These are phyloP conservation scores for Epicampocera succincta DNA, from an alignment of 2,888 invertebrate species.

Conservation along the genomic window DNA sequence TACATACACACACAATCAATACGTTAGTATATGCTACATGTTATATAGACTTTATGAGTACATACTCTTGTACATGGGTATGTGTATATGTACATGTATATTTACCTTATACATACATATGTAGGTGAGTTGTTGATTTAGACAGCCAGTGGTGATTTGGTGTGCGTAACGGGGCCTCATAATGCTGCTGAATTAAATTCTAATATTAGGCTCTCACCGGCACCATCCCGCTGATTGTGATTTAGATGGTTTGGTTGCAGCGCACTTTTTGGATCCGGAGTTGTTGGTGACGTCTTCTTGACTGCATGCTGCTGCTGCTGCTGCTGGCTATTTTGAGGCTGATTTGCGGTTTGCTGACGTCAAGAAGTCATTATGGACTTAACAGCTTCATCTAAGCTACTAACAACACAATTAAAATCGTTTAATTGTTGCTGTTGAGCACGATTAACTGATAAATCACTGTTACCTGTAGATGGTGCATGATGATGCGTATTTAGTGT, in stretches of 20 bases:
- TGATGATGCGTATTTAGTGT: constrained; percentile 69
- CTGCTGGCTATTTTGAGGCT: constrained; percentile 35
- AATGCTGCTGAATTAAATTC: constrained; percentile 78
- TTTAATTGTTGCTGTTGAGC: constrained; percentile 78
- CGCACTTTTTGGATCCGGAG: constrained; percentile 48
- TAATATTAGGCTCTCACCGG: constrained; percentile 75
- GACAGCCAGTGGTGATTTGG: constrained; percentile 60
- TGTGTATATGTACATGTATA: not conserved
- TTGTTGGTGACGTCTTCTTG: constrained; percentile 45
- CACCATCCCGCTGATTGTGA: constrained; percentile 42
- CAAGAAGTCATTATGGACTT: constrained; percentile 83
- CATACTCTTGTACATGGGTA: constrained; percentile 1
- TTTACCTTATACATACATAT: constrained; percentile 42
- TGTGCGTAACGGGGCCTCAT: constrained; percentile 69
- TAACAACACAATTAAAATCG: constrained; percentile 81
- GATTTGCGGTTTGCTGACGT: constrained; percentile 74
- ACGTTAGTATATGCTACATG: too few relatives aligned
- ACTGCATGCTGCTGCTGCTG: constrained; percentile 28
- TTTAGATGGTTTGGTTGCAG: constrained; percentile 22
- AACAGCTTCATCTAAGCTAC: constrained; percentile 82
- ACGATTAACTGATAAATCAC: constrained; percentile 65
- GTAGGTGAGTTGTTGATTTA: constrained; percentile 20
- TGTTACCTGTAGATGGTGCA: constrained; percentile 12
- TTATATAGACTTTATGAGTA: too few relatives aligned
- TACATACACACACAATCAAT: too few relatives aligned